phyloP scores from a whole-genome alignment of 2,888 invertebrate genomes.

The Dynastes hyllus region DNA sequence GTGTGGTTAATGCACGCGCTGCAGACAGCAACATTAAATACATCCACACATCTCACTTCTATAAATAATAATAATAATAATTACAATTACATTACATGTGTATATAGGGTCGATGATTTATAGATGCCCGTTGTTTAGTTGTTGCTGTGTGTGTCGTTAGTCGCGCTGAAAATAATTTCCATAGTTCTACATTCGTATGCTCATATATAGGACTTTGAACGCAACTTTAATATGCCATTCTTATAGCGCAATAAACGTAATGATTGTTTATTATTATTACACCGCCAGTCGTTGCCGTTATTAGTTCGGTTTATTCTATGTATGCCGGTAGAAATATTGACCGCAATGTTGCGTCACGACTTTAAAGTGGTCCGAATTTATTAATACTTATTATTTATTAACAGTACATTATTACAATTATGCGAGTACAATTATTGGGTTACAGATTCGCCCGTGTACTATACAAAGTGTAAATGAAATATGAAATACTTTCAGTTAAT shows the following conservation, averaged over 20 bases:
- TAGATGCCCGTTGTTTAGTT: neutral
- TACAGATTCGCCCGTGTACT: too few relatives aligned
- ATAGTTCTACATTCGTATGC: neutral
- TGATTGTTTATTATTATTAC: conserved; percentile 30
- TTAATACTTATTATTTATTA: neutral
- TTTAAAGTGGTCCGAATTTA: neutral
- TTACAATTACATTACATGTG: conserved; percentile 24
- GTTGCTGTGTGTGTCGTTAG: conserved; percentile 22
- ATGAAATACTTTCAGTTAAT: too few relatives aligned
- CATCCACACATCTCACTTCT: conserved; percentile 21
- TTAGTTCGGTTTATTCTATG: conserved; percentile 5
- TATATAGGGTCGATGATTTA: conserved; percentile 27
- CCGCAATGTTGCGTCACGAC: neutral
- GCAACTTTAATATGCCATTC: conserved; percentile 35
- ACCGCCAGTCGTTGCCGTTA: conserved; percentile 16
- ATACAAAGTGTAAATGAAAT: too few relatives aligned
- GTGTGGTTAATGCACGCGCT: conserved; percentile 9
- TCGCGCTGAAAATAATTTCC: conserved; percentile 31
- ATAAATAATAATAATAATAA: conserved; percentile 35
- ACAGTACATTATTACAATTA: neutral
- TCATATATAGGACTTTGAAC: conserved; percentile 23
- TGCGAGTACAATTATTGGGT: too few relatives aligned
- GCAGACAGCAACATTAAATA: conserved; percentile 5
- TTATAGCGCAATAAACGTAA: conserved; percentile 36
- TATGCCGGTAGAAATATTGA: neutral